These are phyloP conservation scores for Drosophila niveifrons DNA, from an alignment of 2,888 invertebrate species.

Conservation along the genomic window DNA sequence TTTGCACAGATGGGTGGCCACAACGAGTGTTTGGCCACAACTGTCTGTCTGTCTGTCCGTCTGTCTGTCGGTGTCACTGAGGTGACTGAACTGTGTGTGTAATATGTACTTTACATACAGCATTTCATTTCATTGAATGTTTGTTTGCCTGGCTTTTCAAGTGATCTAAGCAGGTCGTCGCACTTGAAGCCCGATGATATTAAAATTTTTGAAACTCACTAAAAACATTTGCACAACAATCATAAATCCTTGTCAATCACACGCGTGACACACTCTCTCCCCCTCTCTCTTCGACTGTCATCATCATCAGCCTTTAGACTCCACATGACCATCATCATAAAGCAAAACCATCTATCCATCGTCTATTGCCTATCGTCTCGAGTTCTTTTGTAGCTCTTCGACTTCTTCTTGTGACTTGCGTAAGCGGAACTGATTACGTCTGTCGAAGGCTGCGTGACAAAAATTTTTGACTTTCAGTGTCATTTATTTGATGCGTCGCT, in stretches of 20 bases:
- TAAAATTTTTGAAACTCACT: slow-evolving; percentile 69
- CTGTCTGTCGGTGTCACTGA: slow-evolving; percentile 13
- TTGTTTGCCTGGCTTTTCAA: slow-evolving; percentile 38
- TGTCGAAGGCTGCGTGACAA: slow-evolving; percentile 74
- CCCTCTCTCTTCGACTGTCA: slow-evolving; percentile 54
- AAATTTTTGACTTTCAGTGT: slow-evolving; percentile 65
- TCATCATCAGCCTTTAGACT: slow-evolving; percentile 59
- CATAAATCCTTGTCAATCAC: slow-evolving; percentile 83
- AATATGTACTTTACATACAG: slow-evolving; percentile 76
- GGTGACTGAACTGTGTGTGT: slow-evolving; percentile 70
- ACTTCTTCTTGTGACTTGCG: slow-evolving; percentile 60
- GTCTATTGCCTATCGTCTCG: slow-evolving; percentile 50
- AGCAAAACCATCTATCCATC: slow-evolving; percentile 26
- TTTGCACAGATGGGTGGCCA: slow-evolving; percentile 55
- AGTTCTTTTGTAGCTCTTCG: slow-evolving; percentile 50
- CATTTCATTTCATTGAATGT: slow-evolving; percentile 49
- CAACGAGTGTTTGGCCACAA: not conserved
- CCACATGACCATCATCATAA: slow-evolving; percentile 37
- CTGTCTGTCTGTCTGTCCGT: slow-evolving; percentile 11
- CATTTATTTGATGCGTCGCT: slow-evolving; percentile 71
- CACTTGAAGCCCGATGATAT: slow-evolving; percentile 52
- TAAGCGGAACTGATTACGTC: slow-evolving; percentile 78
- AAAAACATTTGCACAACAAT: slow-evolving; percentile 71
- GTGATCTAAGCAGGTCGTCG: slow-evolving; percentile 65
- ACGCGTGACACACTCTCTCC: slow-evolving; percentile 69